Conservation (phyloP, 92 coral and sea anemone genomes). For the Zoanthus solanderi region DNA sequence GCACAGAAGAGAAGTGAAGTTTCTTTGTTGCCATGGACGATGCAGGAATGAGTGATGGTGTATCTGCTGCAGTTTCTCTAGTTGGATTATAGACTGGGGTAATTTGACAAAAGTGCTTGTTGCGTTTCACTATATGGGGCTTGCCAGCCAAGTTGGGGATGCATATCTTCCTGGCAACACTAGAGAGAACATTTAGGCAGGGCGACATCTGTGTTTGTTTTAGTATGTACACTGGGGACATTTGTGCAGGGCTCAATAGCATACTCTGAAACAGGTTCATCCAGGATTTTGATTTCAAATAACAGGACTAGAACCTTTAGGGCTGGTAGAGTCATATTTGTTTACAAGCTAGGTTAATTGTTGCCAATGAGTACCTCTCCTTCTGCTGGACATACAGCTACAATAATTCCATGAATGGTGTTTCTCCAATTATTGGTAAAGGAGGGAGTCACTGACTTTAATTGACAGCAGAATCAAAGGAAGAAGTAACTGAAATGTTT, state of each 20-base stretch:
- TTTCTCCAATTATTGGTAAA: no score
- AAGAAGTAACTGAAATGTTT: no score
- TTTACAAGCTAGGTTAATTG: no score
- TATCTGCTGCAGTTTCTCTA: neutral
- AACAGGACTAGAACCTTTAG: no score
- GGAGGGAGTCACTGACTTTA: no score
- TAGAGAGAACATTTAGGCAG: conserved; percentile 44
- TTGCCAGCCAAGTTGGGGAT: conserved; percentile 65
- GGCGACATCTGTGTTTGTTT: conserved; percentile 52
- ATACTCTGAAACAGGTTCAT: conserved; percentile 60
- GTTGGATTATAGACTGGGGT: neutral
- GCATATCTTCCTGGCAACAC: conserved; percentile 45
- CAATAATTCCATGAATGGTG: no score
- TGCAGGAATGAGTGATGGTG: conserved; percentile 1
- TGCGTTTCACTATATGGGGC: conserved; percentile 59
- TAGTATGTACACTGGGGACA: conserved; percentile 43
- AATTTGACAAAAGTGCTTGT: conserved; percentile 53
- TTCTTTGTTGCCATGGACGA: neutral
- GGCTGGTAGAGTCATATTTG: no score
- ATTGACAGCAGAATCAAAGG: no score
- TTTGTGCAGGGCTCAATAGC: conserved; percentile 72
- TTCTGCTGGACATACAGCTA: no score
- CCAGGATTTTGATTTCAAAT: conserved; percentile 54
- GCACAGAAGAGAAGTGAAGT: conserved; percentile 14
- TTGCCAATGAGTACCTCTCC: no score